phyloP scores from a whole-genome alignment of 2,113 vertebrate species.

The Gavia stellata region DNA sequence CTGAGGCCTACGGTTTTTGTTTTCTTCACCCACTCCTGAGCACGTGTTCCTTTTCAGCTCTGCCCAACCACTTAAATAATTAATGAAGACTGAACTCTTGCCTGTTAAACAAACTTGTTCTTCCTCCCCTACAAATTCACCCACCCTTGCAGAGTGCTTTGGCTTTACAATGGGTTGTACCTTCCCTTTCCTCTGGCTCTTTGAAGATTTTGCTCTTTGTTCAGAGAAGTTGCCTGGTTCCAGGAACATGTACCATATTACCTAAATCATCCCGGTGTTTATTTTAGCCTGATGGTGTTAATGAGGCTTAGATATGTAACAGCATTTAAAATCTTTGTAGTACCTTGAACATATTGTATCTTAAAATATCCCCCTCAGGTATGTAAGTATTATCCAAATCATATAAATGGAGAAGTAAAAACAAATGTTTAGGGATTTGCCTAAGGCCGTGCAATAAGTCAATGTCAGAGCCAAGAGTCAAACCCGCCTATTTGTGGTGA shows the following conservation, averaged over 20 bases:
- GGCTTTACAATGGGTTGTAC: neutral
- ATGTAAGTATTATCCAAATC: conserved; percentile 7
- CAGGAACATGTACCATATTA: neutral
- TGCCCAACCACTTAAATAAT: neutral
- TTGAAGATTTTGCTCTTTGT: conserved; percentile 32
- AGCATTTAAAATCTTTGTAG: conserved; percentile 34
- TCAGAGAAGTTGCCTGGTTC: neutral
- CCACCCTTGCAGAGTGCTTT: neutral
- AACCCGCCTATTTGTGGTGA: conserved; percentile 38
- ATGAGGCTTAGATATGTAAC: conserved; percentile 7
- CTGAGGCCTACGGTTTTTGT: neutral
- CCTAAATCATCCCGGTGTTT: conserved; percentile 4
- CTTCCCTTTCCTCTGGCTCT: neutral
- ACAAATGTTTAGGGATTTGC: conserved; percentile 16
- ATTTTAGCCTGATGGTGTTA: neutral
- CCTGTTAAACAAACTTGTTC: conserved; percentile 20
- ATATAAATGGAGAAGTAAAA: conserved; percentile 19
- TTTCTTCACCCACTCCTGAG: neutral
- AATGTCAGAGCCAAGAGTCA: neutral
- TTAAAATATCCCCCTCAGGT: conserved; percentile 8
- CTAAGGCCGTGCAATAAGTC: neutral
- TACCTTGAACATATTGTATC: conserved; percentile 28
- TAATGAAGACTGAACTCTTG: neutral
- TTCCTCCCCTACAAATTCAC: conserved; percentile 1
- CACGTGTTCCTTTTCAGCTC: neutral